phyloP scores from a whole-genome alignment of 2,888 invertebrate genomes.

The Epinotia ramella region DNA sequence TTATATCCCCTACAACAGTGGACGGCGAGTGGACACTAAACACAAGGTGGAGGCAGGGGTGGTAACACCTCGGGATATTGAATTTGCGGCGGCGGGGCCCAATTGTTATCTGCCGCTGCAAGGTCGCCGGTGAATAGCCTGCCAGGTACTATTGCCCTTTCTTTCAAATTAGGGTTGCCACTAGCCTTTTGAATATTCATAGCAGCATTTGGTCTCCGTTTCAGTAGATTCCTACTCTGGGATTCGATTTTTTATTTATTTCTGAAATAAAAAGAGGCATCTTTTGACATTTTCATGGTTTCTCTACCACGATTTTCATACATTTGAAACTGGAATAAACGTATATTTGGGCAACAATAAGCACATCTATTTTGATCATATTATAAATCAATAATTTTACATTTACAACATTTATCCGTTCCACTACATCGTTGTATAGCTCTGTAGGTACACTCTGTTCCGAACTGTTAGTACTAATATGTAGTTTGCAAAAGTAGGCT shows the following conservation, averaged over 20 bases:
- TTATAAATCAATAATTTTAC: too few relatives aligned
- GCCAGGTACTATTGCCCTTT: slow-evolving; percentile 79
- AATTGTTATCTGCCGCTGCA: slow-evolving; percentile 83
- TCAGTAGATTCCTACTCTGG: neutral
- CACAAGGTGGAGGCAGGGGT: slow-evolving; percentile 61
- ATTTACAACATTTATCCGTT: neutral
- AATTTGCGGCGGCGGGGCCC: slow-evolving; percentile 79
- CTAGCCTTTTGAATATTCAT: slow-evolving; percentile 26
- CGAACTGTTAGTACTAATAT: neutral
- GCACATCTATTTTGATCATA: too few relatives aligned
- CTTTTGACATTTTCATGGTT: too few relatives aligned
- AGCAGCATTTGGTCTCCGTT: neutral
- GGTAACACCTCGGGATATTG: slow-evolving; percentile 82
- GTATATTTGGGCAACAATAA: too few relatives aligned
- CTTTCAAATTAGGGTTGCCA: slow-evolving; percentile 70
- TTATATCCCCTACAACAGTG: slow-evolving; percentile 76
- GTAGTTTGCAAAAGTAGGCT: slow-evolving; percentile 14
- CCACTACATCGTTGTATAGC: neutral
- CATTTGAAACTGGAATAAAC: too few relatives aligned
- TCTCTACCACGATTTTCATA: too few relatives aligned
- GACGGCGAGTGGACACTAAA: slow-evolving; percentile 74
- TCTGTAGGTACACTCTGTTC: neutral
- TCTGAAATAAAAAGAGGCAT: neutral
- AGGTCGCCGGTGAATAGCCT: slow-evolving; percentile 73
- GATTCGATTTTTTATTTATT: neutral